Evolutionary conservation across 2,797 vertebrate genomes (phyloP).

Genomic region (Hafferia zeledoni): DNA sequence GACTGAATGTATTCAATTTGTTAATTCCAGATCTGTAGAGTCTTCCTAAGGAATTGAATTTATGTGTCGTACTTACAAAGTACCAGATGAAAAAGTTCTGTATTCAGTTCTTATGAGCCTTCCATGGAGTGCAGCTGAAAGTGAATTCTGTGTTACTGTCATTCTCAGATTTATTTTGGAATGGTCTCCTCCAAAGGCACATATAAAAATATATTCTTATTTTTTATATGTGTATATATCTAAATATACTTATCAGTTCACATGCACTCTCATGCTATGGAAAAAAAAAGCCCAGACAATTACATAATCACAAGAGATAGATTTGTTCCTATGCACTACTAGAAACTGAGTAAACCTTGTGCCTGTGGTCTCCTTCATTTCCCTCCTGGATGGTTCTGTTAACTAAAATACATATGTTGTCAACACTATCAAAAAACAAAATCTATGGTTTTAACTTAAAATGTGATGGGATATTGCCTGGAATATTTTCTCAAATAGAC

Average conservation of each 20-base stretch:
- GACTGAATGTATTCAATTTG: not conserved
- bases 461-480: constrained; percentile 28
- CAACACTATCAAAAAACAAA: constrained; percentile 8
- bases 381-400: not conserved
- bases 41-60: not conserved
- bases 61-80: not conserved
- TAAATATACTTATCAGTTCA: not conserved
- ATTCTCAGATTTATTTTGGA: not conserved
- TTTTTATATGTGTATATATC: not conserved
- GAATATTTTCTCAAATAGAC: constrained; percentile 42
- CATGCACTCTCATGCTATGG: not conserved
- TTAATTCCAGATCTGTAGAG: not conserved
- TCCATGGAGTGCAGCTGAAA: not conserved
- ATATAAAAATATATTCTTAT: not conserved
- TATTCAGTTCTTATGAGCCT: not conserved
- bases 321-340: not conserved
- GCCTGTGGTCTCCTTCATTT: not conserved
- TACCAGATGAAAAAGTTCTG: not conserved
- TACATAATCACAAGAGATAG: not conserved
- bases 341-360: not conserved
- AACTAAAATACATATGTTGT: constrained; percentile 33
- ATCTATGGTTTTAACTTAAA: constrained; percentile 23
- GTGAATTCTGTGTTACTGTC: not conserved
- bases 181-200: not conserved
- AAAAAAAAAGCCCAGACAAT: not conserved